Percentiles rank a stretch among this genome's conserved stretches.
phyloP scores from a whole-genome alignment of 2,888 invertebrate genomes.

The Brenthis hecate region DNA sequence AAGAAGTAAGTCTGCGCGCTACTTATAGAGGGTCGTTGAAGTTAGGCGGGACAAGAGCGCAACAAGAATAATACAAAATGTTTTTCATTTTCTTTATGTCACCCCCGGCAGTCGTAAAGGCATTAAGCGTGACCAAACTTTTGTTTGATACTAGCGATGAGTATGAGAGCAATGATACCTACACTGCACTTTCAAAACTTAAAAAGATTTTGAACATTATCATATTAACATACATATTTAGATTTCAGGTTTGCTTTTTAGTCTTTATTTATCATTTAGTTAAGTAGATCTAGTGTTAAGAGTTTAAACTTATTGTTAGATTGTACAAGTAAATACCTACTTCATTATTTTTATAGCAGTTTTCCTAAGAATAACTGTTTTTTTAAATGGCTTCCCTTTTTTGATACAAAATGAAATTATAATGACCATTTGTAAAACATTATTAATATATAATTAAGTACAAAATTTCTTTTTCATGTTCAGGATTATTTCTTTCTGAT shows the following conservation, averaged over 20 bases:
- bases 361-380: no score
- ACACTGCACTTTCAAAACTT: slow-evolving; percentile 45
- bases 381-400: no score
- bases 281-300: background rate
- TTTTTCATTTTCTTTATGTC: slow-evolving; percentile 95
- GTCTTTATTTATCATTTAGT: background rate
- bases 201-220: slow-evolving; percentile 32
- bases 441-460: background rate
- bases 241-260: background rate
- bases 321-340: no score
- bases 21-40: slow-evolving; percentile 71
- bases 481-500: slow-evolving; percentile 24
- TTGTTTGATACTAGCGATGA: slow-evolving; percentile 81
- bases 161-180: slow-evolving; percentile 64
- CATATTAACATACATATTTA: slow-evolving; percentile 12
- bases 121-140: slow-evolving; percentile 94
- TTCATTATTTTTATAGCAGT: no score
- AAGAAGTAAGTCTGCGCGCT: slow-evolving; percentile 50
- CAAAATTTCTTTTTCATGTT: slow-evolving; percentile 16
- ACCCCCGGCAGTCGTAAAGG: slow-evolving; percentile 92
- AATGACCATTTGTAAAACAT: no score
- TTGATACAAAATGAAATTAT: no score
- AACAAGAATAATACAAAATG: slow-evolving; percentile 86
- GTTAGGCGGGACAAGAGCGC: slow-evolving; percentile 78
- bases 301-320: no score